phyloP scores from a whole-genome alignment of 2,797 vertebrate species.

The Etheostoma nigrum region DNA sequence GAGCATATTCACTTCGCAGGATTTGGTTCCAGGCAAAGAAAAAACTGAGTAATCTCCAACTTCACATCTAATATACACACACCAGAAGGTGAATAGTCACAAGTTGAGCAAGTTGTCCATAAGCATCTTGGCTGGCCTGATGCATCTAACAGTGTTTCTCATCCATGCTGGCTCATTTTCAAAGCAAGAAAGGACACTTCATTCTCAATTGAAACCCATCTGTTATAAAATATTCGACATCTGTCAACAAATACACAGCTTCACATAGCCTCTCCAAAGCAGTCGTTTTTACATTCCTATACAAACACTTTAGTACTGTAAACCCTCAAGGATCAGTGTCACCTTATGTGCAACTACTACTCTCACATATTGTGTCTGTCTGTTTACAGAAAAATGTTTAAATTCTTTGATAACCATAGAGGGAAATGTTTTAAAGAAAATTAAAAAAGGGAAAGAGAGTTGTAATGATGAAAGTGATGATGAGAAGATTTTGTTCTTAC shows the following conservation, averaged over 20 bases:
- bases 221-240: constrained; percentile 73
- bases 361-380: constrained; percentile 48
- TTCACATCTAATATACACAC: constrained; percentile 31
- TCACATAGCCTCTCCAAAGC: constrained; percentile 70
- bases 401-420: constrained; percentile 32
- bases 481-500: constrained; percentile 84
- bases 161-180: constrained; percentile 47
- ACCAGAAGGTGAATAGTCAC: constrained; percentile 47
- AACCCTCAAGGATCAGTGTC: constrained; percentile 49
- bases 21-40: constrained; percentile 11
- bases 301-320: constrained; percentile 49
- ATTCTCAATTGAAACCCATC: constrained; percentile 67
- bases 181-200: constrained; percentile 42
- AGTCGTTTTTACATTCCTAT: constrained; percentile 48
- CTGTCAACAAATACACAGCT: constrained; percentile 74
- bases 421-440: constrained; percentile 25
- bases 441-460: constrained; percentile 14
- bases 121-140: constrained; percentile 53
- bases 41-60: constrained; percentile 24
- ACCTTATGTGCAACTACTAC: constrained; percentile 53
- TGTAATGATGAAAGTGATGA: constrained; percentile 39
- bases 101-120: constrained; percentile 55
- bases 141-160: constrained; percentile 36
- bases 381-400: constrained; percentile 49
- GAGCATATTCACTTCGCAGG: background rate